Percentiles rank a stretch among this genome's conserved stretches.
Conservation (phyloP, 2,797 vertebrate genomes). For the Melanotaenia maccullochi region DNA sequence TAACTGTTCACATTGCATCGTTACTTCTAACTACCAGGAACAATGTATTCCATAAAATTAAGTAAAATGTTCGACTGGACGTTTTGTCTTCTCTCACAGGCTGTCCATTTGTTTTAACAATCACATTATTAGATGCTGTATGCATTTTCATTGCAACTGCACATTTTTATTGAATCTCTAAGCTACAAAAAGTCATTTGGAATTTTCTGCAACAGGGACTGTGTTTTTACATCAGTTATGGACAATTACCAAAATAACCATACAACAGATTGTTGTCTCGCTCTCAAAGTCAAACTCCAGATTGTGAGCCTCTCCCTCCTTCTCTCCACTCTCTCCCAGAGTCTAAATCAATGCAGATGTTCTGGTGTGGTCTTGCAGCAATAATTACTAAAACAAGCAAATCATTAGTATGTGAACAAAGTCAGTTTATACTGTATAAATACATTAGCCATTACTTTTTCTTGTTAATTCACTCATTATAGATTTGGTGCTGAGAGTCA, state of each 20-base stretch:
- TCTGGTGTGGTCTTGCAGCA: constrained; percentile 77
- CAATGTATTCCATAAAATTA: constrained; percentile 50
- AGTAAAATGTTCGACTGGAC: constrained; percentile 52
- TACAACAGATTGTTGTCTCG: constrained; percentile 84
- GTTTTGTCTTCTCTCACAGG: constrained; percentile 65
- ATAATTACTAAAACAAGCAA: constrained; percentile 85
- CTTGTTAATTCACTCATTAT: constrained; percentile 71
- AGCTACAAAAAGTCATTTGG: constrained; percentile 67
- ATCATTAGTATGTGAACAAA: constrained; percentile 83
- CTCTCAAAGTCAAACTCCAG: constrained; percentile 76
- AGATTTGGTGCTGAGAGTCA: constrained; percentile 60
- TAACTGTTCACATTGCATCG: constrained; percentile 42
- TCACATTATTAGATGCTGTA: constrained; percentile 67
- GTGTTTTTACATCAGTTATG: constrained; percentile 82
- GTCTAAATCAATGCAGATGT: constrained; percentile 85
- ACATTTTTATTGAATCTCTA: constrained; percentile 60
- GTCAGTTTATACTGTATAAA: constrained; percentile 75
- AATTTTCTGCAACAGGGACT: constrained; percentile 60
- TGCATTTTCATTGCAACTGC: constrained; percentile 61
- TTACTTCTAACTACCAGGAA: constrained; percentile 53
- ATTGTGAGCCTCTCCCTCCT: constrained; percentile 77
- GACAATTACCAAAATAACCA: constrained; percentile 84
- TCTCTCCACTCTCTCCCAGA: constrained; percentile 68
- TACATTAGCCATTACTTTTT: constrained; percentile 70
- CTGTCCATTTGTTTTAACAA: constrained; percentile 66